Conservation (phyloP, 2,797 vertebrate species). For the Anolis apletophallus region DNA sequence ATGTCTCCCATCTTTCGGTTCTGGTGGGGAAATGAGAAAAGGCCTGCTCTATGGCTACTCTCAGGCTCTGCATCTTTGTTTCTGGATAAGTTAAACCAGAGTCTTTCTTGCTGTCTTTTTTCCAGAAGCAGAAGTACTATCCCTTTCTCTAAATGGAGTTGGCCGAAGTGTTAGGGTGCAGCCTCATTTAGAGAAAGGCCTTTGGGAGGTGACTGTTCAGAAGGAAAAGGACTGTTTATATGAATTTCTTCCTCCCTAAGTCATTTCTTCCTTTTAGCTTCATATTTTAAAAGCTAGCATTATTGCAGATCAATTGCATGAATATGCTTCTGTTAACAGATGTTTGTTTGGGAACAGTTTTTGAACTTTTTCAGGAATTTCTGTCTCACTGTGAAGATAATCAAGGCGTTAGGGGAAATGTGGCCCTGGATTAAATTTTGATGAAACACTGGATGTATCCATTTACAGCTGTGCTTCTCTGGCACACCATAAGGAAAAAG, state of each 20-base stretch:
- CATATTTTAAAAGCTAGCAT: background rate
- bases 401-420: conserved; percentile 17
- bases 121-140: too few species aligned
- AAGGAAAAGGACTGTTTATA: too few species aligned
- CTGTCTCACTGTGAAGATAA: conserved; percentile 24
- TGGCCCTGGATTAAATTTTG: conserved; percentile 21
- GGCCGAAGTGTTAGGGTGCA: too few species aligned
- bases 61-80: too few species aligned
- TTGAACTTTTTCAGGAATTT: conserved; percentile 15
- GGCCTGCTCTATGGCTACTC: too few species aligned
- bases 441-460: conserved; percentile 25
- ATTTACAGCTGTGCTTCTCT: conserved; percentile 24
- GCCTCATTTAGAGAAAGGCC: too few species aligned
- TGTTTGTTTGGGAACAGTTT: conserved; percentile 12
- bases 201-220: too few species aligned
- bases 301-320: conserved; percentile 7
- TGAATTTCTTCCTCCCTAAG: background rate
- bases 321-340: conserved; percentile 10
- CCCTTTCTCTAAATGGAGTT: too few species aligned
- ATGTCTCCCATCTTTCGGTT: too few species aligned
- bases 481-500: conserved; percentile 6
- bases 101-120: too few species aligned
- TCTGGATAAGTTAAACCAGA: too few species aligned
- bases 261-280: background rate
- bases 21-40: too few species aligned